Evolutionary conservation across 2,888 invertebrate genomes (phyloP).

Genomic region (Drosophila anomelani): DNA sequence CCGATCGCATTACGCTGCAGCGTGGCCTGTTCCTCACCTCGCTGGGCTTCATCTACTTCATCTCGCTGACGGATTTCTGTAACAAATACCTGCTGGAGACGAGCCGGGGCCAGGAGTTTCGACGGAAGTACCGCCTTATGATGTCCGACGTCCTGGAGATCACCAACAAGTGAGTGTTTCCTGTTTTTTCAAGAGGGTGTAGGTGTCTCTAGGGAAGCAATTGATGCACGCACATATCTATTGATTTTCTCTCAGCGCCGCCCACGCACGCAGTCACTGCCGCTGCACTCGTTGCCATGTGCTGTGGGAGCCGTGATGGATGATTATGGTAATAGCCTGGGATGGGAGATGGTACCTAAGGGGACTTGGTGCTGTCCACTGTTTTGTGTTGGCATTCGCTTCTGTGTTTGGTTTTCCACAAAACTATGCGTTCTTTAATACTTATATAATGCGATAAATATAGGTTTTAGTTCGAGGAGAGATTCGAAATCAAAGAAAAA

Average conservation of each 20-base stretch:
- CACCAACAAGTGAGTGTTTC: constrained; percentile 89
- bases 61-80: constrained; percentile 88
- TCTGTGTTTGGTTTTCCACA: neutral
- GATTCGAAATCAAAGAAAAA: constrained; percentile 4
- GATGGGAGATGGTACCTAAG: neutral
- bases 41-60: constrained; percentile 89
- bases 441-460: constrained; percentile 22
- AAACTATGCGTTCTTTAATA: constrained; percentile 15
- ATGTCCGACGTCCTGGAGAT: constrained; percentile 90
- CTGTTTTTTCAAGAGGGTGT: neutral
- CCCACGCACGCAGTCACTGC: constrained; percentile 22
- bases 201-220: neutral
- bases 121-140: constrained; percentile 88
- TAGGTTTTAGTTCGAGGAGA: constrained; percentile 1
- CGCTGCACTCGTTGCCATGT: constrained; percentile 12
- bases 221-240: constrained; percentile 20
- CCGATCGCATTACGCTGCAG: constrained; percentile 87
- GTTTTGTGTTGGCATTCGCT: neutral
- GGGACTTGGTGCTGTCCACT: neutral
- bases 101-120: constrained; percentile 86
- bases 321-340: neutral
- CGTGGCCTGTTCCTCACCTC: constrained; percentile 87
- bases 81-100: constrained; percentile 88
- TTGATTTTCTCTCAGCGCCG: constrained; percentile 44
- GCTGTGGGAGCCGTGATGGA: neutral